These are phyloP conservation scores for Litoditis marina DNA, from an alignment of 2,888 invertebrate species.

Conservation along the genomic window DNA sequence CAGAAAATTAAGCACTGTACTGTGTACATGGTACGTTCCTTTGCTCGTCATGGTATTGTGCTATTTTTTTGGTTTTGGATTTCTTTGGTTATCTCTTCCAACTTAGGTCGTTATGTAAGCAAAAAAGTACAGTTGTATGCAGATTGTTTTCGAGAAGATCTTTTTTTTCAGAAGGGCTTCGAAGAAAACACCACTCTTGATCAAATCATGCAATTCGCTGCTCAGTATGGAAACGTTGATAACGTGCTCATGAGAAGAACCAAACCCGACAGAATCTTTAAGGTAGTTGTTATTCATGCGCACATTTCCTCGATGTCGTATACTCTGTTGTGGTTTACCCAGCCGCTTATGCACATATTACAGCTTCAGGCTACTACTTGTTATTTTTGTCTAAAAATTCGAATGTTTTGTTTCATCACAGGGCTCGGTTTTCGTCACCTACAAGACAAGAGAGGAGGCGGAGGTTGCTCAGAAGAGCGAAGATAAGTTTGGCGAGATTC, in stretches of 20 bases:
- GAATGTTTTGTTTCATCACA: no score
- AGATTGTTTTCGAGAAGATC: no score
- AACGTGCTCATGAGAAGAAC: conserved; percentile 67
- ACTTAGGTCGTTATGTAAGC: no score
- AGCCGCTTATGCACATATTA: neutral
- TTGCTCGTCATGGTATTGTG: no score
- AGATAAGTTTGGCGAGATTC: conserved; percentile 69
- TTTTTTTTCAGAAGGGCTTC: conserved; percentile 70
- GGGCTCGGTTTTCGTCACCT: conserved; percentile 87
- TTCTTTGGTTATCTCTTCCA: no score
- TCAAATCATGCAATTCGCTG: conserved; percentile 73
- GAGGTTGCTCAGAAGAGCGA: conserved; percentile 73
- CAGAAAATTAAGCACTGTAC: conserved; percentile 76
- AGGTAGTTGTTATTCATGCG: no score
- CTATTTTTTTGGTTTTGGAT: no score
- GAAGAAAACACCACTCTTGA: conserved; percentile 69
- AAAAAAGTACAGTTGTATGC: no score
- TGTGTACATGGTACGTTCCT: conserved; percentile 72
- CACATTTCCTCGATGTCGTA: no score
- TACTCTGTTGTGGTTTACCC: no score
- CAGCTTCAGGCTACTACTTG: neutral
- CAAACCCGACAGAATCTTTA: conserved; percentile 60
- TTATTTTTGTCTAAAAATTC: no score
- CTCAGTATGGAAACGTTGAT: conserved; percentile 72
- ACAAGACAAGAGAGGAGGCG: conserved; percentile 77